These are phyloP conservation scores for Hylyphantes graminicola DNA, from an alignment of 1,140 invertebrate genomes.

Conservation along the genomic window DNA sequence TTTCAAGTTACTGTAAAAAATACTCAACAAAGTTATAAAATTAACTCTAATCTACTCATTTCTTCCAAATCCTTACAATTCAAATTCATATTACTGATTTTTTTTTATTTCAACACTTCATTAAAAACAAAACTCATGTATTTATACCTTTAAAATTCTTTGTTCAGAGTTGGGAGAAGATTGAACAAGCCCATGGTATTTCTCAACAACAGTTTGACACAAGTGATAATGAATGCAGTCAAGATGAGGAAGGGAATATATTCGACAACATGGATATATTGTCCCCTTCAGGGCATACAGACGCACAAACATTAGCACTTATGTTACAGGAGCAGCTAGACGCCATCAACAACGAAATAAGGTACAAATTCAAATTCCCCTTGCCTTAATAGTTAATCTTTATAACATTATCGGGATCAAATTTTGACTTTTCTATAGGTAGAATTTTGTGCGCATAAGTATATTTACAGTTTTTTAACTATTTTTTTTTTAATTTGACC, in stretches of 20 bases:
- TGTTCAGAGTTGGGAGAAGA: slow-evolving; percentile 49
- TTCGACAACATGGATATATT: slow-evolving; percentile 75
- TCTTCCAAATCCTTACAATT: too few species aligned
- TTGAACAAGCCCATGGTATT: slow-evolving; percentile 76
- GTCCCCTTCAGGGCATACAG: slow-evolving; percentile 74
- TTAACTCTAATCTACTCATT: too few species aligned
- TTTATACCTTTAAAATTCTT: not conserved
- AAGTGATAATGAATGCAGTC: slow-evolving; percentile 81
- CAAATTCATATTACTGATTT: too few species aligned
- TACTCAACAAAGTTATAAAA: too few species aligned
- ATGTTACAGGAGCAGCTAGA: slow-evolving; percentile 99
- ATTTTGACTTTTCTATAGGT: not conserved
- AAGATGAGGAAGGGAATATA: slow-evolving; percentile 77
- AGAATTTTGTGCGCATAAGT: not conserved
- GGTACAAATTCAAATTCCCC: slow-evolving; percentile 67
- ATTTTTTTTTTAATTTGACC: too few species aligned
- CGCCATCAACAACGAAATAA: slow-evolving; percentile 99
- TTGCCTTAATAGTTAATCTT: not conserved
- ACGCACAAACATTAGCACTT: slow-evolving; percentile 96
- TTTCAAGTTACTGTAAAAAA: too few species aligned
- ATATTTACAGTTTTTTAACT: not conserved
- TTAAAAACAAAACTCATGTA: not conserved
- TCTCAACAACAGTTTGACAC: slow-evolving; percentile 89
- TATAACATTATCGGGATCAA: not conserved
- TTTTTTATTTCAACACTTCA: too few species aligned